Evolutionary conservation across 2,888 invertebrate genomes (phyloP).

Genomic region (Chesias legatella): DNA sequence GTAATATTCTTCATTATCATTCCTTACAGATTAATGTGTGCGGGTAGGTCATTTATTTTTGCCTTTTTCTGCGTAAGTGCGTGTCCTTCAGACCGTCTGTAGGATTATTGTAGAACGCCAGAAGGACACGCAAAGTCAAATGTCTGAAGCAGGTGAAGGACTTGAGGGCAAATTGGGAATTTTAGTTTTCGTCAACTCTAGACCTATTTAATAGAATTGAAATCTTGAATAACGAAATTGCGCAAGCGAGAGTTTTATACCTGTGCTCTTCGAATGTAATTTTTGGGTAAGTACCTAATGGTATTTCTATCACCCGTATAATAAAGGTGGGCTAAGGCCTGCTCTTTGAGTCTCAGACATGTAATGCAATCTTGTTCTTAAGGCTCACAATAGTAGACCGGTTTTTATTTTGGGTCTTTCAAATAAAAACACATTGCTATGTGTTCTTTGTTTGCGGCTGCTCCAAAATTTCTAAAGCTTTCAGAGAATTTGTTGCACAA

Average conservation of each 20-base stretch:
- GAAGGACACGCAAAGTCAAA: slow-evolving; percentile 18
- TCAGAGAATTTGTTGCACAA: slow-evolving; percentile 29
- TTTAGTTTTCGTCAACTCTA: background rate
- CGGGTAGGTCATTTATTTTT: background rate
- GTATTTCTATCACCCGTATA: slow-evolving; percentile 10
- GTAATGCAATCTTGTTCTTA: slow-evolving; percentile 48
- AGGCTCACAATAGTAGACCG: slow-evolving; percentile 47
- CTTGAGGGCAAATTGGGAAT: slow-evolving; percentile 4
- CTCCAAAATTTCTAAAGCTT: slow-evolving; percentile 26
- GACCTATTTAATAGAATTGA: background rate
- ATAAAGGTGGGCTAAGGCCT: slow-evolving; percentile 12
- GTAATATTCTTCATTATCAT: slow-evolving; percentile 7
- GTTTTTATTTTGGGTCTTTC: slow-evolving; percentile 49
- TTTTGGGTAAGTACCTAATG: background rate
- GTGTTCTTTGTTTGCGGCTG: slow-evolving; percentile 29
- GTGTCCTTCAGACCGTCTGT: slow-evolving; percentile 17
- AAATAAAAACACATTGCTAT: slow-evolving; percentile 41
- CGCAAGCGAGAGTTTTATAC: too few relatives aligned
- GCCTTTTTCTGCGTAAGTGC: slow-evolving; percentile 7
- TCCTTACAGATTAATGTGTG: slow-evolving; percentile 7
- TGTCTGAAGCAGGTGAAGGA: slow-evolving; percentile 1
- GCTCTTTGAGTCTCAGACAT: slow-evolving; percentile 38
- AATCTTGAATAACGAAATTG: too few relatives aligned
- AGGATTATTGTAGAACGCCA: slow-evolving; percentile 18
- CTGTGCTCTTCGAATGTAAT: background rate